Base-by-base conservation (phyloP, 92 coral and sea anemone genomes). In the Hydrozoanthus gracilis region DNA sequence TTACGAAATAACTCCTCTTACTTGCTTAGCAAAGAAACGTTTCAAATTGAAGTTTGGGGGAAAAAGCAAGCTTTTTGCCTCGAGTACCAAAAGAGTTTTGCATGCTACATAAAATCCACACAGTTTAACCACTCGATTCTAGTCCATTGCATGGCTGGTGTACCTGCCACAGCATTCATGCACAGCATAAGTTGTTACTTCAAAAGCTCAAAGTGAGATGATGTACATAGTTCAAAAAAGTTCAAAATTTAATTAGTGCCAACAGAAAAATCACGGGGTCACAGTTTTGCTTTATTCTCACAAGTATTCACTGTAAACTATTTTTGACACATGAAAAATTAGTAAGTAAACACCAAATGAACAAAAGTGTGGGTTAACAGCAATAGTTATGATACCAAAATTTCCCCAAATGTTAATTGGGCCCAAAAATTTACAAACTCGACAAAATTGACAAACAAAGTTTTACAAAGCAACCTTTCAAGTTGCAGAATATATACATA, bases 401-500 rank as follows among this genome's bases (percentile, higher is more conserved):
- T 61, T 20, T 61, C 67, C 16, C 67, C 13, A 61, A 20, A 61
- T 61, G 67, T 20, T 61, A n/a, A 61, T 61, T 61, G 16, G 67
- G 5, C 13, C 71, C 71, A 65, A 14, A 65, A 65, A 65, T 65
- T 44, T 27, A 9, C 8, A 65, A 71, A 71, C 8, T 12, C 47
- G 51, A 71, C 77, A 71, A 71, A 71, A 71, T 71, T 71, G 4
- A 71, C 55, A 71, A 16, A 12, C 77, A 35, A 71, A 71, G 47
- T 3, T 35, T 71, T 71, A 71, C 77, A 71, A 71, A 71, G 54
- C 77, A 71, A 71, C 27, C 18, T 27, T 71, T 71, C 77, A 11
- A 71, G 51, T 71, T 45, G 18, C 8, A 71, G 77, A 71, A 71
- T 71, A 71, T 71, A 27, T 51, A 71, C n/a, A 27, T 71, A 44